Base-by-base conservation (phyloP, 2,113 vertebrate genomes). In the Phodopus roborovskii region DNA sequence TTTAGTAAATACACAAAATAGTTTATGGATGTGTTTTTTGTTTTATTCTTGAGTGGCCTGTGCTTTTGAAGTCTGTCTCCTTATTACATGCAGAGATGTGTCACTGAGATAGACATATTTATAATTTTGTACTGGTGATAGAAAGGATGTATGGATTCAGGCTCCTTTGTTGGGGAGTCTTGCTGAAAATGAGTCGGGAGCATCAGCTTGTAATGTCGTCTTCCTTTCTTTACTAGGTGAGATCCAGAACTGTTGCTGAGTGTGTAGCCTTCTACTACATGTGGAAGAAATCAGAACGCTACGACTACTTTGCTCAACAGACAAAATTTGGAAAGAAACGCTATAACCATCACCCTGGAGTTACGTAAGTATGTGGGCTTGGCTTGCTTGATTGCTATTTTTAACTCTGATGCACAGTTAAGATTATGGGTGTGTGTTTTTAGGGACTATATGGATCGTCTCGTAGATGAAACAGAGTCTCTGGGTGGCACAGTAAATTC, bases 231-330 rank as follows among this genome's bases (percentile, higher is more conserved):
- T 20, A 77, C 86, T 94, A 99, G 99, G 99, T 99, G 95, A 99
- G 98, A 96, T 99, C 99, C 90, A 99, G 99, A 97, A 99, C 99
- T 5, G 99, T 99, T 92, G 99, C 99, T 66, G 99, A 99, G 97
- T 99, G 99, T 98, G 99, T 99, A 50, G 99, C 99, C 15, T 99
- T 99, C 98, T 99, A 99, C 96, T 99, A 99, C 96, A 99, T 99
- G 99, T 99, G 99, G 99, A 99, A 99, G 30, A 99, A 99, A 98
- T 99, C 99, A 0, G 99, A 99, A 97, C 99, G 99, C 73, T 99
- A 99, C 5, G 99, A 99, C 98, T 99, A 99, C 97, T 99, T 99
- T 96, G 99, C 99, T 96, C 99, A 99, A 97, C 99, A 99, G 98
- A 99, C 99, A 96, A 99, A 99, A 84, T 99, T 99, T 96, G 99